Conservation (phyloP, 2,797 vertebrate species). For the Argya squamiceps region DNA sequence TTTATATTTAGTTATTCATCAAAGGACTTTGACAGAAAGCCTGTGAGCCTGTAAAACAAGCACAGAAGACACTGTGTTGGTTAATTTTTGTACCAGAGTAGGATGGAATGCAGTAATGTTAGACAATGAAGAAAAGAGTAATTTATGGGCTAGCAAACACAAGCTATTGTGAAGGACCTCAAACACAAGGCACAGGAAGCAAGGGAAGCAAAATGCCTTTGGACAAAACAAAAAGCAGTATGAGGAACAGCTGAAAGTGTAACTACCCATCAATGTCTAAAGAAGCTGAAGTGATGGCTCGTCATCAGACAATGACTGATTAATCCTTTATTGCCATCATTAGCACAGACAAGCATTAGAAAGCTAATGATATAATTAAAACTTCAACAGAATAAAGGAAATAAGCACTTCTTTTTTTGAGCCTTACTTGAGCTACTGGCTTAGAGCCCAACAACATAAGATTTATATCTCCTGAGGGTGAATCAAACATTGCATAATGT, state of each 20-base stretch:
- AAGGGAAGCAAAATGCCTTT: background rate
- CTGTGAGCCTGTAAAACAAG: background rate
- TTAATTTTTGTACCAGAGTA: background rate
- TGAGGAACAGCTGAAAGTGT: background rate
- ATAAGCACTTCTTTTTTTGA: background rate
- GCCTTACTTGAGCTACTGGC: background rate
- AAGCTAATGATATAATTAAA: background rate
- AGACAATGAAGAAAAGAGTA: background rate
- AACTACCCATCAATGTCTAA: background rate
- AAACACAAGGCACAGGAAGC: background rate
- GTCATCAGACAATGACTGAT: background rate
- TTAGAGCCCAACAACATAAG: background rate
- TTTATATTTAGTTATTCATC: constrained; percentile 33
- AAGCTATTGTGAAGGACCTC: background rate
- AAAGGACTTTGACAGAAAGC: constrained; percentile 18
- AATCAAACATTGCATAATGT: background rate
- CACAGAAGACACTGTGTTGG: background rate
- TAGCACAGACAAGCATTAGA: background rate
- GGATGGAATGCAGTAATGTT: background rate
- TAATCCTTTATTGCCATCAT: background rate
- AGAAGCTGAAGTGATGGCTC: background rate
- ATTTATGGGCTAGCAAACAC: background rate
- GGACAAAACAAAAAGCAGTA: background rate
- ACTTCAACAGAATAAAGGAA: background rate
- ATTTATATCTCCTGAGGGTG: background rate